A percentile compares a stretch with the other conserved stretches of the same genome.
Conservation (phyloP, 2,113 vertebrate species). For the Aspiorhynchus laticeps region DNA sequence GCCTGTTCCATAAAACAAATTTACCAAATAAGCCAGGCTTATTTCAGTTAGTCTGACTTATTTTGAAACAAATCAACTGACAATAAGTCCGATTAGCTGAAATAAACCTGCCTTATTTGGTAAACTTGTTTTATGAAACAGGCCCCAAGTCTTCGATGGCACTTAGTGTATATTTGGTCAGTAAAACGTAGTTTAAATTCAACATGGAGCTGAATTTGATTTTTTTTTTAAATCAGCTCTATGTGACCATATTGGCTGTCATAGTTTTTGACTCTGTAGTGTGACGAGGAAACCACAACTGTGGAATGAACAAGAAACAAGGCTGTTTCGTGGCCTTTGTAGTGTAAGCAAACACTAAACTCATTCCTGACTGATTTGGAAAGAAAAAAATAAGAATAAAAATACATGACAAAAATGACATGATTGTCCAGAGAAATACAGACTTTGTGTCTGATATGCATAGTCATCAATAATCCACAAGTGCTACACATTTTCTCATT, state of each 20-base stretch:
- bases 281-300: background rate
- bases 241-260: background rate
- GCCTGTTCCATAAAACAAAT: too few relatives aligned
- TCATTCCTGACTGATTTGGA: background rate
- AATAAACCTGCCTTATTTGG: too few relatives aligned
- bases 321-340: constrained; percentile 9
- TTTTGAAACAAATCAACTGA: too few relatives aligned
- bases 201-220: background rate
- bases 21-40: too few relatives aligned
- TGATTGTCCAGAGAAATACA: constrained; percentile 34
- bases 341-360: constrained; percentile 1
- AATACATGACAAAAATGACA: background rate
- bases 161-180: constrained; percentile 50
- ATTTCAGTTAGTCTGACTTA: too few relatives aligned
- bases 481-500: constrained; percentile 39
- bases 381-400: background rate
- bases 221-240: background rate
- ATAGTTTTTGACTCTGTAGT: background rate
- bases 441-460: constrained; percentile 17
- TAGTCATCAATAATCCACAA: constrained; percentile 14
- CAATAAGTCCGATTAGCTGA: too few relatives aligned
- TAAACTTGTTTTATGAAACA: too few relatives aligned
- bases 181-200: constrained; percentile 6
- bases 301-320: background rate
- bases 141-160: constrained; percentile 25